phyloP scores from a whole-genome alignment of 2,888 invertebrate genomes.

The Cephus rjabovi region DNA sequence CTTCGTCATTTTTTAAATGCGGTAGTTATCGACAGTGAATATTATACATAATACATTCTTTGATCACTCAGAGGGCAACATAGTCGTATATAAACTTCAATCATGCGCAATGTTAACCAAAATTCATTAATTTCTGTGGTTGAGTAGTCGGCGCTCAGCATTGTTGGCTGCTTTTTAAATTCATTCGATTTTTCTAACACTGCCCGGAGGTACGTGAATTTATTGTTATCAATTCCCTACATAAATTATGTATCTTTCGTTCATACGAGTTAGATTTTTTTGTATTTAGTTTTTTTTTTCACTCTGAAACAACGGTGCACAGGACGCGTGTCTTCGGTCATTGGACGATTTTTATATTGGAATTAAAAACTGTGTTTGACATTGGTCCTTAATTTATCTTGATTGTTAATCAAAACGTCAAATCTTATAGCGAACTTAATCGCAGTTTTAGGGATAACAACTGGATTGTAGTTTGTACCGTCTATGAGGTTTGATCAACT shows the following conservation, averaged over 20 bases:
- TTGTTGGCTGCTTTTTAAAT: not conserved
- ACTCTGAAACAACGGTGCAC: not conserved
- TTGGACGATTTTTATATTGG: not conserved
- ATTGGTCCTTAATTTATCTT: not conserved
- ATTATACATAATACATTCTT: not conserved
- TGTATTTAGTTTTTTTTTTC: not conserved
- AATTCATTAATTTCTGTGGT: not conserved
- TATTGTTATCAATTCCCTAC: not conserved
- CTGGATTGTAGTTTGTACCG: not conserved
- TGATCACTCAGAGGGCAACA: not conserved
- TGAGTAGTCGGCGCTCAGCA: not conserved
- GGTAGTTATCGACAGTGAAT: not conserved
- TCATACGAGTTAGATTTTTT: not conserved
- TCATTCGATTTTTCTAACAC: not conserved
- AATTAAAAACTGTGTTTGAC: not conserved
- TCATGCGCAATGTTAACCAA: not conserved
- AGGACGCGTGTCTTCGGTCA: not conserved
- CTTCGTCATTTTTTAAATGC: not conserved
- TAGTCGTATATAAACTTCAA: not conserved
- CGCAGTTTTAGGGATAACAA: not conserved
- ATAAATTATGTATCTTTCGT: not conserved
- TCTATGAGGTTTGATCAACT: not conserved
- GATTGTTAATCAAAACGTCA: not conserved
- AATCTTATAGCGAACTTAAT: not conserved
- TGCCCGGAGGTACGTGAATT: not conserved